Percentiles rank a stretch among this genome's conserved stretches.
phyloP scores from a whole-genome alignment of 2,113 vertebrate genomes.

The Laterallus jamaicensis region DNA sequence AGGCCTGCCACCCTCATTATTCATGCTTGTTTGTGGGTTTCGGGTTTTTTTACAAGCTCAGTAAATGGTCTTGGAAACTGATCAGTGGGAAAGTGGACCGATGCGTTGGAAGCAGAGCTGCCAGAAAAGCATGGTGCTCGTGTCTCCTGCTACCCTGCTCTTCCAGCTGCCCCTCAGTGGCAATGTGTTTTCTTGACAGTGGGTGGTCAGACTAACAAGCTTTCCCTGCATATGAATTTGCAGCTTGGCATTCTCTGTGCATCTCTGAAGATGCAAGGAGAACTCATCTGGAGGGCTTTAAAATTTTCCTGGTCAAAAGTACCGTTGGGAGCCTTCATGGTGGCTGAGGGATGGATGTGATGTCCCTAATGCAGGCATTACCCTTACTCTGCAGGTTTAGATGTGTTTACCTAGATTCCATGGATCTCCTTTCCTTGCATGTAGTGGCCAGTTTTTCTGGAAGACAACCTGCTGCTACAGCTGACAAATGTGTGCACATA shows the following conservation, averaged over 20 bases:
- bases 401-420: background rate
- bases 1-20: background rate
- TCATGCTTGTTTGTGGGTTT: background rate
- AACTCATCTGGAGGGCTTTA: background rate
- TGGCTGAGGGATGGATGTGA: background rate
- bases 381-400: background rate
- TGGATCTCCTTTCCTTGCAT: background rate
- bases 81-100: background rate
- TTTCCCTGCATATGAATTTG: background rate
- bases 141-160: background rate
- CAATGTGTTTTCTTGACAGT: background rate
- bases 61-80: background rate
- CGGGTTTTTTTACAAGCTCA: background rate
- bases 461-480: background rate
- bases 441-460: background rate
- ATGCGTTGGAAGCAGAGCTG: background rate
- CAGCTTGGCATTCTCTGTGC: background rate
- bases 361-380: background rate
- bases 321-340: accelerated
- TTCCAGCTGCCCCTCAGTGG: background rate
- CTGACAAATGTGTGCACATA: background rate
- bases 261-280: background rate
- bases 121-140: background rate
- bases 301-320: background rate
- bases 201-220: background rate